A percentile compares a stretch with the other conserved stretches of the same genome.
phyloP scores from a whole-genome alignment of 2,113 vertebrate species.

The Danionella cerebrum region DNA sequence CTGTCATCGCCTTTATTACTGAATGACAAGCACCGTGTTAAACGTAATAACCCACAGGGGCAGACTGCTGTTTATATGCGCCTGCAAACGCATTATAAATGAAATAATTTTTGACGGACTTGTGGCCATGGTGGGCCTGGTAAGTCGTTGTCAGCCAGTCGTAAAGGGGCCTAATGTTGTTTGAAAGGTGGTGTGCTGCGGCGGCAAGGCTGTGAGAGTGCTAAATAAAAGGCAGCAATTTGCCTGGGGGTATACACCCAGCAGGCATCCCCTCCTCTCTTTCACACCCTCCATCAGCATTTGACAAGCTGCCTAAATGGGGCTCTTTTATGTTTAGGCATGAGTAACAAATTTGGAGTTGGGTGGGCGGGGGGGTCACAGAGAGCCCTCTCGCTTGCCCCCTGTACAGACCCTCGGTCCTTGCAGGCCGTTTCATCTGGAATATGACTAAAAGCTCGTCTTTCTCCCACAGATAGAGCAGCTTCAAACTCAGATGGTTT shows the following conservation, averaged over 20 bases:
- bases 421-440: neutral
- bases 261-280: constrained; percentile 58
- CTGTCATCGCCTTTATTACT: constrained; percentile 72
- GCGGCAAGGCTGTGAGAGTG: constrained; percentile 54
- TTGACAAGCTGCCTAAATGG: constrained; percentile 60
- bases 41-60: constrained; percentile 60
- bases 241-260: constrained; percentile 64
- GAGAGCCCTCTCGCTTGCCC: neutral
- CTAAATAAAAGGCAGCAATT: constrained; percentile 60
- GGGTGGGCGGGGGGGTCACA: too few species aligned
- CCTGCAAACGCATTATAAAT: constrained; percentile 48
- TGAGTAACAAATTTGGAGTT: constrained; percentile 18
- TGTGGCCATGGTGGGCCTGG: constrained; percentile 8
- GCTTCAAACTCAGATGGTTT: constrained; percentile 68
- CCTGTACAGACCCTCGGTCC: neutral
- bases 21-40: constrained; percentile 73
- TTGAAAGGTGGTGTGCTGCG: constrained; percentile 67
- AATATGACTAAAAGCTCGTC: constrained; percentile 16
- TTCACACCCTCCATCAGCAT: constrained; percentile 50
- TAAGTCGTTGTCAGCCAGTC: constrained; percentile 64
- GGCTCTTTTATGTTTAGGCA: constrained; percentile 33
- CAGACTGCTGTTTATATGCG: constrained; percentile 61
- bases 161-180: constrained; percentile 69
- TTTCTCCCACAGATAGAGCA: constrained; percentile 64
- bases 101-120: constrained; percentile 25